Evolutionary conservation across 2,888 invertebrate species (phyloP), one percentile per base, ranked within the genome.

Genomic region (Nomada goodeniana): DNA sequence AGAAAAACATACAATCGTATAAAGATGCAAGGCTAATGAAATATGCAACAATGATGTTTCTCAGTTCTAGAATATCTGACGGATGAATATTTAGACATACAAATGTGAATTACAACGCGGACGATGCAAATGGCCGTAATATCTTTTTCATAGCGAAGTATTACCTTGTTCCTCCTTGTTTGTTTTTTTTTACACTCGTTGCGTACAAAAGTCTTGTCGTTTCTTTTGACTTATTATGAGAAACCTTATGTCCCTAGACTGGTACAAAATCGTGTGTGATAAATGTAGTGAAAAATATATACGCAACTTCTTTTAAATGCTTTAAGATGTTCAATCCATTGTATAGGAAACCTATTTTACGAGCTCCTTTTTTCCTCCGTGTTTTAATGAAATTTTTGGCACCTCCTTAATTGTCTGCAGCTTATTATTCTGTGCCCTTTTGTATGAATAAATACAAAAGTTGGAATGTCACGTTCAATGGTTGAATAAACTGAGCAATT

Each of bases 151-250:
- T 76, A 72, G 72, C 80, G 67, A 82, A 87, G 63, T 87, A 71
- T 83, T 68, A 70, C 26, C 57, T 82, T 83, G 67, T 77, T 77
- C 61, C 70, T 83, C 67, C 82, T 52, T 60, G 47, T 70, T 76
- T 26, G 23, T 64, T 75, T 78, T 61, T 60, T 72, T 76, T 67
- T 76, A 78, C 29, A 59, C 29, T 64, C 53, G 74, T 72, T 36
- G 63, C n/a, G 57, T 87, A 84, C 60, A 85, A 82, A 86, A 86
- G 64, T 80, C 72, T 69, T 23, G n/a, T 82, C 63, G 55, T 74
- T 82, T 85, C 44, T 65, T 74, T 80, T 69, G 52, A 76, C 61
- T 53, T 74, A 52, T 47, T 11, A 57, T 52, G 47, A 50, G 42
- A 60, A 69, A 57, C 36, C 68, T 77, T 83, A 86, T 70, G 64